phyloP scores from a whole-genome alignment of 92 coral and sea anemone species.

The Actinernus sp. region DNA sequence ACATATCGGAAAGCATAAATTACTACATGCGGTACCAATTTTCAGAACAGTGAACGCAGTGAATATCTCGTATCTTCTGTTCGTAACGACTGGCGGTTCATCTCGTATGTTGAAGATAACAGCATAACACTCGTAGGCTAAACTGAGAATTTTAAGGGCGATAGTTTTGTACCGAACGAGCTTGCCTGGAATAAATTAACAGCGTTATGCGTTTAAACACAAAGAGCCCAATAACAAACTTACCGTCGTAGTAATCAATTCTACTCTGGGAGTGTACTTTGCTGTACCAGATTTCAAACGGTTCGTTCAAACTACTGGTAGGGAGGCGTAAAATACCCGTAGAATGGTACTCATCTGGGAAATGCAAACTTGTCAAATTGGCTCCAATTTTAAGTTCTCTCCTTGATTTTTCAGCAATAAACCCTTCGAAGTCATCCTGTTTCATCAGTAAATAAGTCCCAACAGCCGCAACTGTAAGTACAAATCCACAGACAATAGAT shows the following conservation, averaged over 20 bases:
- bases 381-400: constrained; percentile 69
- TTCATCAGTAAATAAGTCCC: constrained; percentile 62
- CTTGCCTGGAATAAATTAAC: no score
- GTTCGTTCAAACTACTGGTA: constrained; percentile 86
- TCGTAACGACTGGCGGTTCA: no score
- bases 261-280: constrained; percentile 73
- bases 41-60: no score
- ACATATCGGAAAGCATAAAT: no score
- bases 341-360: constrained; percentile 91
- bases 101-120: no score
- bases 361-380: constrained; percentile 65
- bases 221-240: constrained; percentile 3
- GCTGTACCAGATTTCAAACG: constrained; percentile 95
- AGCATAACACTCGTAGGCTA: not conserved
- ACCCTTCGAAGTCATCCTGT: constrained; percentile 47
- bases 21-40: no score
- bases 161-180: no score
- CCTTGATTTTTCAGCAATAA: constrained; percentile 35
- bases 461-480: constrained; percentile 52
- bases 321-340: constrained; percentile 92
- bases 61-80: no score
- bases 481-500: constrained; percentile 39
- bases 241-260: constrained; percentile 94
- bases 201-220: no score
- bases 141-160: no score